Evolutionary conservation across 2,113 vertebrate species (phyloP).

Genomic region (Phycodurus eques): DNA sequence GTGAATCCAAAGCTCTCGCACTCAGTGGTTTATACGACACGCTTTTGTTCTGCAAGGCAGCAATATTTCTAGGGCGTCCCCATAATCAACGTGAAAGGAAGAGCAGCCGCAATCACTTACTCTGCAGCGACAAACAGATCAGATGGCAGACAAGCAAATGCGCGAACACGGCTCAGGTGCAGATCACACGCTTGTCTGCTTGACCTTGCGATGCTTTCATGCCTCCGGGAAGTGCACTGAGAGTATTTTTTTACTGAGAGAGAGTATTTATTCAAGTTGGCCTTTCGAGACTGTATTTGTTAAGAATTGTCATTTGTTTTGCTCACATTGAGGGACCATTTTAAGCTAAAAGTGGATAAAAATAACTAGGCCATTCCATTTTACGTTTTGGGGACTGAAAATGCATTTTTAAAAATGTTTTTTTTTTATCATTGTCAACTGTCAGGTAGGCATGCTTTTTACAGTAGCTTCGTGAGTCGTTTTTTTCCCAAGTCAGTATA

Average conservation of each 20-base stretch:
- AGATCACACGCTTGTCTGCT: slow-evolving; percentile 15
- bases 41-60: background rate
- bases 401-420: background rate
- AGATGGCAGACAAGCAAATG: slow-evolving; percentile 15
- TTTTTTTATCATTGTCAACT: background rate
- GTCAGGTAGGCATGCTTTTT: background rate
- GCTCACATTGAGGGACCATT: background rate
- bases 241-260: background rate
- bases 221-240: background rate
- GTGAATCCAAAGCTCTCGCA: background rate
- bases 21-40: background rate
- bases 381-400: background rate
- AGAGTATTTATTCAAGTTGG: background rate
- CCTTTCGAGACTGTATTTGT: background rate
- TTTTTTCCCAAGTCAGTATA: background rate
- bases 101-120: slow-evolving; percentile 17
- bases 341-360: background rate
- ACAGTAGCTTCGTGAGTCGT: background rate
- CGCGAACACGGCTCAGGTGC: slow-evolving; percentile 19
- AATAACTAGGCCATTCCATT: background rate
- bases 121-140: slow-evolving; percentile 1
- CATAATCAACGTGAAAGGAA: background rate
- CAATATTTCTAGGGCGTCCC: background rate
- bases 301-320: background rate
- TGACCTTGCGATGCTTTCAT: slow-evolving; percentile 12